Evolutionary conservation across 23 tunicate genomes (phyloP).

Genomic region (Aplidium turbinatum): DNA sequence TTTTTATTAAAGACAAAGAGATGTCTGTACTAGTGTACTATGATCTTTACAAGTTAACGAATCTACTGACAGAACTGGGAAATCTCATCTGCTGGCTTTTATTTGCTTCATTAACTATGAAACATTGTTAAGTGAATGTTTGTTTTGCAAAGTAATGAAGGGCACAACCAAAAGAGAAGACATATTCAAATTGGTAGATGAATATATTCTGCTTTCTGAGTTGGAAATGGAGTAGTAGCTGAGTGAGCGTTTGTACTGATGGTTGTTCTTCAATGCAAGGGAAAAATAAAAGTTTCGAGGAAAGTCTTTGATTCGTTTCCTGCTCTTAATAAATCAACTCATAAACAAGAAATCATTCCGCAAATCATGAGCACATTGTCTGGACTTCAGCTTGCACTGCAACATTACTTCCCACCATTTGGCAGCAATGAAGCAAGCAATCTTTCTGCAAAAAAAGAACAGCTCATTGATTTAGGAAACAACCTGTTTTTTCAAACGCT

Average conservation of each 20-base stretch:
- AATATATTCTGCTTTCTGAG: constrained; percentile 32
- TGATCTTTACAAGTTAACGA: constrained; percentile 52
- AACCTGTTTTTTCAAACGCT: too few relatives aligned
- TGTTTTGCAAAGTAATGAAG: constrained; percentile 55
- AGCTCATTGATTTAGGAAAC: too few relatives aligned
- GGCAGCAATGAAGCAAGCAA: too few relatives aligned
- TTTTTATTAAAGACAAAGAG: constrained; percentile 23
- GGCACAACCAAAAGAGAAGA: constrained; percentile 54
- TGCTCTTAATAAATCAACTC: too few relatives aligned
- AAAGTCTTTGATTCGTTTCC: too few relatives aligned
- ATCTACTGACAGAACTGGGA: constrained; percentile 63
- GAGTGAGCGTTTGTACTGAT: constrained; percentile 45
- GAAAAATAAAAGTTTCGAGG: constrained; percentile 32
- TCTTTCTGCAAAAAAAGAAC: too few relatives aligned
- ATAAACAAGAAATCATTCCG: too few relatives aligned
- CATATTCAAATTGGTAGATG: constrained; percentile 36
- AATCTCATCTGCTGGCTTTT: too few relatives aligned
- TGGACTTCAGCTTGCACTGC: too few relatives aligned
- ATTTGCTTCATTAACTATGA: constrained; percentile 47
- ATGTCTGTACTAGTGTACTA: constrained; percentile 11
- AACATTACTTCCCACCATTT: too few relatives aligned
- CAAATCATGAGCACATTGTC: too few relatives aligned
- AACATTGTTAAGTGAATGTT: constrained; percentile 32
- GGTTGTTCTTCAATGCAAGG: constrained; percentile 38
- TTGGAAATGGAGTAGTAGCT: constrained; percentile 36